Conservation (phyloP, 2,888 invertebrate species). For the Thecocarcelia acutangulata region DNA sequence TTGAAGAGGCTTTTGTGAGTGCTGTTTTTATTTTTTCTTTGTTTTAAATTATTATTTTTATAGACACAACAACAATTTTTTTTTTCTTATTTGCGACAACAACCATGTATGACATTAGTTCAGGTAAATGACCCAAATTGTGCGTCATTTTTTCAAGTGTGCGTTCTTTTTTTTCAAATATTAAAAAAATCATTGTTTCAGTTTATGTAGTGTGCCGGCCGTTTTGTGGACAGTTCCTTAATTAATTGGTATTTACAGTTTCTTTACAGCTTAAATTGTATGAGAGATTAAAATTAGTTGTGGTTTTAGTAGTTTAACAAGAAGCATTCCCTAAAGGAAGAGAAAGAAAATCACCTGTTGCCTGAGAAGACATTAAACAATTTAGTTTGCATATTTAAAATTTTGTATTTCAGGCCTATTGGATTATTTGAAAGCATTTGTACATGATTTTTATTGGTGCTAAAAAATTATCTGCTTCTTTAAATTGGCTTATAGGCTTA, state of each 20-base stretch:
- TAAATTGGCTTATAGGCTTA: no score
- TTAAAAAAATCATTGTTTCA: constrained; percentile 30
- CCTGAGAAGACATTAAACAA: background rate
- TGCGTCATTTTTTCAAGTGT: constrained; percentile 43
- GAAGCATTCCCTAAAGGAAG: background rate
- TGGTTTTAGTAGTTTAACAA: constrained; percentile 12
- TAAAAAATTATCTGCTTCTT: no score
- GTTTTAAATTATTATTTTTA: background rate
- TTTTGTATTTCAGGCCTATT: no score
- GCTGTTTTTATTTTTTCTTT: constrained; percentile 16
- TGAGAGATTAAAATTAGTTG: constrained; percentile 16
- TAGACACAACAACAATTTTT: background rate
- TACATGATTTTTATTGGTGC: no score
- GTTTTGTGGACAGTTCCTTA: constrained; percentile 27
- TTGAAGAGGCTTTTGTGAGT: background rate
- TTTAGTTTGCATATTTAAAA: no score
- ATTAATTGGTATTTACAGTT: constrained; percentile 48
- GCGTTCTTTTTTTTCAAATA: background rate
- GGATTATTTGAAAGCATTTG: no score
- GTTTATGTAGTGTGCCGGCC: constrained; percentile 11
- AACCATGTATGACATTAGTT: constrained; percentile 57
- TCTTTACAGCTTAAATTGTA: background rate
- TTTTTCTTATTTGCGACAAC: constrained; percentile 13
- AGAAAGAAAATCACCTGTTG: constrained; percentile 17
- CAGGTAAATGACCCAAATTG: constrained; percentile 72